phyloP scores from a whole-genome alignment of 2,113 vertebrate genomes.

The Fregata magnificens region DNA sequence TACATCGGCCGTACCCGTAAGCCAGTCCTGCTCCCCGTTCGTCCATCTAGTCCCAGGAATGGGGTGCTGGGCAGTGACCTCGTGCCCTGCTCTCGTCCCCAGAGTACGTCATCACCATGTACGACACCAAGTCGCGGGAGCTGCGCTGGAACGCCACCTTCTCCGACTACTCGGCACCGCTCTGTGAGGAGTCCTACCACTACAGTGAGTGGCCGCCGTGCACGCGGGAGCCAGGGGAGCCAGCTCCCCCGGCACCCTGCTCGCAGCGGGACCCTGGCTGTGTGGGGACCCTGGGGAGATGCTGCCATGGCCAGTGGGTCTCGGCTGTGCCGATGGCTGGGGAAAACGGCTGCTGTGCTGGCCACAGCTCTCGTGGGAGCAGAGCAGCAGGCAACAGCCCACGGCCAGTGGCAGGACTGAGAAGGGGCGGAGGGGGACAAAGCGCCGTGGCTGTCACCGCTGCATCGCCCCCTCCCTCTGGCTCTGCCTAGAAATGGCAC shows the following conservation, averaged over 20 bases:
- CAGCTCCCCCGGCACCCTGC: not conserved
- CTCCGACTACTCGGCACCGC: constrained; percentile 86
- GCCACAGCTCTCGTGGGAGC: not conserved
- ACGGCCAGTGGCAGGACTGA: rapidly evolving
- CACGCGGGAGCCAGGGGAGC: not conserved
- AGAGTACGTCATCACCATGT: constrained; percentile 97
- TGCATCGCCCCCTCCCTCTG: not conserved
- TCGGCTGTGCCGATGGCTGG: not conserved
- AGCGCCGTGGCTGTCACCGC: rapidly evolving
- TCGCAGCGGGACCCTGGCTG: rapidly evolving
- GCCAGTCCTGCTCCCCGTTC: not conserved
- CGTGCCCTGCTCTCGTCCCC: not conserved
- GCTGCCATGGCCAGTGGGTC: rapidly evolving
- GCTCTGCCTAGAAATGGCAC: constrained; percentile 82
- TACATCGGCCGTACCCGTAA: constrained; percentile 95
- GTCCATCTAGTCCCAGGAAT: rapidly evolving
- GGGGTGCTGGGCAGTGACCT: not conserved
- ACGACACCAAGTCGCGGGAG: constrained; percentile 88
- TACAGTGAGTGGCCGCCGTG: constrained; percentile 79
- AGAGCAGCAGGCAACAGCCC: not conserved
- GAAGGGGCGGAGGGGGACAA: rapidly evolving
- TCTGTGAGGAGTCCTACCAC: constrained; percentile 78
- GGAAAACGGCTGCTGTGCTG: rapidly evolving
- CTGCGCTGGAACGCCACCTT: constrained; percentile 94
- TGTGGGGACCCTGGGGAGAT: not conserved